Conservation (phyloP, 1,140 invertebrate genomes). For the Melanaphis sacchari region DNA sequence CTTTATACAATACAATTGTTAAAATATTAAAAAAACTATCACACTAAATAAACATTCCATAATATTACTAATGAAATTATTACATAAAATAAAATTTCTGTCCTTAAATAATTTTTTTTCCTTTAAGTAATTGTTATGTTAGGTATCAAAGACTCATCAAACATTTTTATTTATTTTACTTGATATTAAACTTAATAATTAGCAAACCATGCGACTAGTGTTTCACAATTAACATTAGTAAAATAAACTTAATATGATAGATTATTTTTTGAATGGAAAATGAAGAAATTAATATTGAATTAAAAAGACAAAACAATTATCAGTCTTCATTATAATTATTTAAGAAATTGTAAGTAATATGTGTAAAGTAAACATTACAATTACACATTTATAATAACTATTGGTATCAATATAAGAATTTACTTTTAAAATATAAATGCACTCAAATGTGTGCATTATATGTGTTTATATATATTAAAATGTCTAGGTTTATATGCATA, state of each 20-base stretch:
- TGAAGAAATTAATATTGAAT: neutral
- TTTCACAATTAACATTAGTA: neutral
- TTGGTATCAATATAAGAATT: neutral
- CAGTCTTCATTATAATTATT: neutral
- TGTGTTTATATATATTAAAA: neutral
- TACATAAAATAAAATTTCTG: neutral
- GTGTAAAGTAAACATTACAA: neutral
- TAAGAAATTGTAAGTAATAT: neutral
- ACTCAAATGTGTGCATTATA: neutral
- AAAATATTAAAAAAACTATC: conserved; percentile 28
- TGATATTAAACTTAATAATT: neutral
- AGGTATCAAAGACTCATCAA: conserved; percentile 25
- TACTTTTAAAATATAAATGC: neutral
- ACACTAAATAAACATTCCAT: neutral
- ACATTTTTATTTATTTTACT: neutral
- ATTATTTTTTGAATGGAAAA: neutral
- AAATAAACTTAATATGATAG: neutral
- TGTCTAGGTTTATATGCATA: neutral
- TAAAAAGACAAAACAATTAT: conserved; percentile 13
- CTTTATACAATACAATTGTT: conserved; percentile 18
- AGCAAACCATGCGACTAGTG: conserved; percentile 17
- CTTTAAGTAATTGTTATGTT: conserved; percentile 10
- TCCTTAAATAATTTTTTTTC: neutral
- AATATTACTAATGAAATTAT: conserved; percentile 14
- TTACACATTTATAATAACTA: neutral